Evolutionary conservation across 2,113 vertebrate genomes (phyloP), one percentile per base, ranked within the genome.

Genomic region (Sylvia atricapilla): DNA sequence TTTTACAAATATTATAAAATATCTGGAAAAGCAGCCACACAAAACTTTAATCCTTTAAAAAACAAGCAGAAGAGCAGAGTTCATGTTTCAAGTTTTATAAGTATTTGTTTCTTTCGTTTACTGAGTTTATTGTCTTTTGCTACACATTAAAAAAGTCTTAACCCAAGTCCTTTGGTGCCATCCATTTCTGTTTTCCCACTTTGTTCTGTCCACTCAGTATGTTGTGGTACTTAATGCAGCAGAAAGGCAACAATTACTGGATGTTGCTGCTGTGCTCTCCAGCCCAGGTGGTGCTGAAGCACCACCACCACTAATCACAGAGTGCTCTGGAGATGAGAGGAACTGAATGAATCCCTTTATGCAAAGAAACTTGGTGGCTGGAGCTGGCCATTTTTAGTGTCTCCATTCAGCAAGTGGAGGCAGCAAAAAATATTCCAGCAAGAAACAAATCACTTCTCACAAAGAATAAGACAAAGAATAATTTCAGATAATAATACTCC

Each of bases 1-100:
- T 97, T 98, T 94, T 96, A 96, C 87, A 96, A 97, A 91, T 96
- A 91, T 87, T 96, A 94, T 67, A 91, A 97, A 96, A 84, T 81
- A 86, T 93, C 95, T 95, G 84, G 94, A 90, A 97, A 82, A 96
- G 95, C 95, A 96, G 74, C 88, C 84, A 95, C 50, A 95, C 76
- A 84, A 93, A 94, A 56, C 79, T 95, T 94, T 91, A 93, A 94
- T 93, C 70, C 67, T 89, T 93, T 95, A 35, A 73, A 93, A 97
- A 95, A 55, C 79, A 94, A 68, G 72, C 64, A 74, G 68, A 94
- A 93, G 35, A 95, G 23, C 47, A 13, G 47, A 96, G 72, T 86
- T 93, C 79, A 87, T 4, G 3, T 88, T 96, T 88, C 74, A 95
- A 55, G 46, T 43, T 56, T 81, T 83, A 12, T 10, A 92, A 63